phyloP scores from a whole-genome alignment of 2,113 vertebrate species.

The Lophius piscatorius region DNA sequence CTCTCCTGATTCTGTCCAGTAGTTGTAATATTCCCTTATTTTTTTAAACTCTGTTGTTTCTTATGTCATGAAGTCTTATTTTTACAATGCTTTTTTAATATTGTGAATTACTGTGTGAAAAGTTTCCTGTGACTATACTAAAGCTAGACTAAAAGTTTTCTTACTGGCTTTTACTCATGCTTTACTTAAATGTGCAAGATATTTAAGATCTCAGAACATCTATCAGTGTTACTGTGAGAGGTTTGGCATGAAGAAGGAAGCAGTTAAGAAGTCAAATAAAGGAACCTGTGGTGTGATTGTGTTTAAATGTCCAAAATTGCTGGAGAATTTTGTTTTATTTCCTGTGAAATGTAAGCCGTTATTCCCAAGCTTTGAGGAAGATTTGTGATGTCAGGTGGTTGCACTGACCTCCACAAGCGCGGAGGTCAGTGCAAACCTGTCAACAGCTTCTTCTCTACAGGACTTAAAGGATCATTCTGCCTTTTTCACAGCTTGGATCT shows the following conservation, averaged over 20 bases:
- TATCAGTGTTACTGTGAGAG: neutral
- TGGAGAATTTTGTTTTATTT: constrained; percentile 31
- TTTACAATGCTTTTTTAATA: no score
- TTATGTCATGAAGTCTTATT: no score
- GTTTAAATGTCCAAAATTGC: constrained; percentile 33
- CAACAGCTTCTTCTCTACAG: constrained; percentile 18
- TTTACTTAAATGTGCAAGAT: no score
- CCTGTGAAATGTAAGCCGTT: constrained; percentile 36
- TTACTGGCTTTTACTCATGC: no score
- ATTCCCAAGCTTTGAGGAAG: constrained; percentile 28
- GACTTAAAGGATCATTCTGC: no score
- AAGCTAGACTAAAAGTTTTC: no score
- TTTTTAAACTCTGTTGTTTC: no score
- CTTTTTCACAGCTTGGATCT: no score
- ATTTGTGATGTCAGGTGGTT: constrained; percentile 61
- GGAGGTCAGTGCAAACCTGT: constrained; percentile 45
- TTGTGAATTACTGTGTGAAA: no score
- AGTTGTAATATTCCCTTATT: no score
- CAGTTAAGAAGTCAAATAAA: constrained; percentile 10
- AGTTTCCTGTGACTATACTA: no score
- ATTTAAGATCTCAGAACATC: neutral
- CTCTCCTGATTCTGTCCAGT: no score
- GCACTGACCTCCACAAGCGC: constrained; percentile 44
- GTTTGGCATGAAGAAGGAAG: neutral
- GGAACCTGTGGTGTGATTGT: constrained; percentile 31